These are phyloP conservation scores for Dichetophora obliterata DNA, from an alignment of 2,888 invertebrate genomes.

Conservation along the genomic window DNA sequence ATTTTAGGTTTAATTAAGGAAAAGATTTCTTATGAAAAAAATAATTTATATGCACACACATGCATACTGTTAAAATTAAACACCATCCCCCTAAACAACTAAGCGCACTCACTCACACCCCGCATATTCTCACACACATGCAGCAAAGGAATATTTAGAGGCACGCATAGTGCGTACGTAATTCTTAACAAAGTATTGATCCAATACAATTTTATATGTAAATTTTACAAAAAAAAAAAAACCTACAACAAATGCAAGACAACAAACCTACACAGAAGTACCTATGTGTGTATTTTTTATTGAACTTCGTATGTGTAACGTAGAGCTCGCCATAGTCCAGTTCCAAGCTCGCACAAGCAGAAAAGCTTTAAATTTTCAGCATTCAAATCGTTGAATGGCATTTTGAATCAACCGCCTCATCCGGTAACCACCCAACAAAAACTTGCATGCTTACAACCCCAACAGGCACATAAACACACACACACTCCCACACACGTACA, in stretches of 20 bases:
- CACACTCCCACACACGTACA: slow-evolving; percentile 12
- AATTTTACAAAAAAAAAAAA: slow-evolving; percentile 39
- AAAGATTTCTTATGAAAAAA: neutral
- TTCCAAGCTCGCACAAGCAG: neutral
- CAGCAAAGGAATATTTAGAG: neutral
- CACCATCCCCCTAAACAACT: neutral
- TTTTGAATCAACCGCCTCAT: slow-evolving; percentile 15
- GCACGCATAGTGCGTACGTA: slow-evolving; percentile 19
- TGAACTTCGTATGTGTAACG: neutral
- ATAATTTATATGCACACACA: too few species aligned
- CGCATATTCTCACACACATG: neutral
- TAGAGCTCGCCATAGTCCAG: slow-evolving; percentile 30
- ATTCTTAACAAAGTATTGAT: slow-evolving; percentile 31
- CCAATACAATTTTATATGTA: slow-evolving; percentile 38
- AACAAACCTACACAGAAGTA: neutral
- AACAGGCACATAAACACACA: slow-evolving; percentile 2
- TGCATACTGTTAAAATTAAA: too few species aligned
- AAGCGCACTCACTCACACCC: neutral
- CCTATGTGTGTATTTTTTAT: neutral
- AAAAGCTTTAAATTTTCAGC: slow-evolving; percentile 25
- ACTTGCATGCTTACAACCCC: slow-evolving; percentile 1
- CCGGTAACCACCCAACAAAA: neutral
- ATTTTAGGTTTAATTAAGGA: neutral
- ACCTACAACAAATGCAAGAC: slow-evolving; percentile 27
- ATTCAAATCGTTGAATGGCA: slow-evolving; percentile 14